A percentile compares a stretch with the other conserved stretches of the same genome.
These are phyloP conservation scores for Butorides virescens DNA, from an alignment of 2,113 vertebrate genomes.

Conservation along the genomic window DNA sequence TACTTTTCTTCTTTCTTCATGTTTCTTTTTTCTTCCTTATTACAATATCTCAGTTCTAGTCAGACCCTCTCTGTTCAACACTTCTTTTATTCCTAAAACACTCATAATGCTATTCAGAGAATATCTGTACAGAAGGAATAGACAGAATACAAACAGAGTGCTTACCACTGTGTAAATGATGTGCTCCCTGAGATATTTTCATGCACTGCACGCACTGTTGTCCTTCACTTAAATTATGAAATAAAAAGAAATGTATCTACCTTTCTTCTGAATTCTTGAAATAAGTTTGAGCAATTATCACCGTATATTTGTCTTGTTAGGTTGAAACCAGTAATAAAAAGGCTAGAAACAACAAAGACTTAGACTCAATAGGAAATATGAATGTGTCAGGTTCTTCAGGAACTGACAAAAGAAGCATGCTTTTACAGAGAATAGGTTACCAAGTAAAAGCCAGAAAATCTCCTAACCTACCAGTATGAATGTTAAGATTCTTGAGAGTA, in stretches of 20 bases:
- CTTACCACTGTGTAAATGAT: conserved; percentile 50
- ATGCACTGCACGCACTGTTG: conserved; percentile 8
- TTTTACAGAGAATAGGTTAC: conserved; percentile 11
- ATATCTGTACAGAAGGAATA: conserved; percentile 61
- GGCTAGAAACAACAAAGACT: conserved; percentile 25
- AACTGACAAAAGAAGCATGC: neutral
- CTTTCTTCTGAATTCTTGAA: conserved; percentile 69
- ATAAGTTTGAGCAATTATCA: conserved; percentile 70
- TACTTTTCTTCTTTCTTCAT: conserved; percentile 68
- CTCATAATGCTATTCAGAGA: conserved; percentile 75
- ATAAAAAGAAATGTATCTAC: conserved; percentile 69
- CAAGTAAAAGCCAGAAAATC: conserved; percentile 29
- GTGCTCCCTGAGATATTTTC: conserved; percentile 57
- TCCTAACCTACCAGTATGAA: neutral
- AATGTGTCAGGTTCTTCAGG: conserved; percentile 23
- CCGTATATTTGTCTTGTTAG: conserved; percentile 50
- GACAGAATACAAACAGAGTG: conserved; percentile 59
- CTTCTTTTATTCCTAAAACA: conserved; percentile 75
- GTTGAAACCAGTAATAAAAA: conserved; percentile 62
- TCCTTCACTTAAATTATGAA: conserved; percentile 72
- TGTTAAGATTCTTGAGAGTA: neutral
- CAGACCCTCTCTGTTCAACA: conserved; percentile 72
- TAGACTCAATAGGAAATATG: conserved; percentile 15
- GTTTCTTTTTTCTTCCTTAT: conserved; percentile 67
- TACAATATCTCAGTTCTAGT: conserved; percentile 74